These are phyloP conservation scores for Helarctos malayanus DNA, from an alignment of 2,797 vertebrate genomes.

Conservation along the genomic window DNA sequence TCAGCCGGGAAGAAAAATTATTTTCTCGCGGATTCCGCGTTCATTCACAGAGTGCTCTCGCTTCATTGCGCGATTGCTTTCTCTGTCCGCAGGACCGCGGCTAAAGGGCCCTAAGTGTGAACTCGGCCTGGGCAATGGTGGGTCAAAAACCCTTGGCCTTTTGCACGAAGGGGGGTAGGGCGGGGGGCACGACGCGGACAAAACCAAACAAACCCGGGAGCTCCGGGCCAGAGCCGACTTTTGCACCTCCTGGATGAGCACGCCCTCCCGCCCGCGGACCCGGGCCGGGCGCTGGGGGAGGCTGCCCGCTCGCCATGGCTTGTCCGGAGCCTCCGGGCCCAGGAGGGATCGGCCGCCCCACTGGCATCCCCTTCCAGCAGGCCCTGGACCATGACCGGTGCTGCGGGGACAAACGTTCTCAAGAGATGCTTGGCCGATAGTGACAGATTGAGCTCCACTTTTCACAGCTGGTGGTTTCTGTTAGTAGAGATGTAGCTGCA, in stretches of 20 bases:
- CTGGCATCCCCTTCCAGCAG: not conserved
- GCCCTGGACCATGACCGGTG: not conserved
- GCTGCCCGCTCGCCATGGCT: not conserved
- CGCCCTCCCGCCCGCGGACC: not conserved
- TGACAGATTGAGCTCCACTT: not conserved
- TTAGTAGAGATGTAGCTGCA: not conserved
- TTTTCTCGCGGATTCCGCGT: not conserved
- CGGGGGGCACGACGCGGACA: not conserved
- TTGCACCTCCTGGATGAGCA: not conserved
- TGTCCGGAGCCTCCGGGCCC: not conserved
- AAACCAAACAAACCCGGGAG: not conserved
- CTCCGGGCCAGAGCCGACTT: not conserved
- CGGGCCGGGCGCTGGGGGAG: not conserved
- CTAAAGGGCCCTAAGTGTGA: not conserved
- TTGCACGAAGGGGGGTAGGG: not conserved
- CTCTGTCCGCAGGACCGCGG: not conserved
- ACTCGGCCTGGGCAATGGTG: slow-evolving; percentile 32
- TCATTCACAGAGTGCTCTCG: not conserved
- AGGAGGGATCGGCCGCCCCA: not conserved
- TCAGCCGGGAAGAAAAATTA: not conserved
- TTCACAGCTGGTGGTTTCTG: slow-evolving; percentile 35
- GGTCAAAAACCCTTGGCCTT: slow-evolving; percentile 63
- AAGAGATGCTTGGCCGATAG: not conserved
- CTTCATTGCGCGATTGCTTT: not conserved
- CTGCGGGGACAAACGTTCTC: not conserved